Percentiles rank a stretch among this genome's conserved stretches.
Evolutionary conservation across 2,797 vertebrate genomes (phyloP).

Genomic region (Sebastes iracundus): DNA sequence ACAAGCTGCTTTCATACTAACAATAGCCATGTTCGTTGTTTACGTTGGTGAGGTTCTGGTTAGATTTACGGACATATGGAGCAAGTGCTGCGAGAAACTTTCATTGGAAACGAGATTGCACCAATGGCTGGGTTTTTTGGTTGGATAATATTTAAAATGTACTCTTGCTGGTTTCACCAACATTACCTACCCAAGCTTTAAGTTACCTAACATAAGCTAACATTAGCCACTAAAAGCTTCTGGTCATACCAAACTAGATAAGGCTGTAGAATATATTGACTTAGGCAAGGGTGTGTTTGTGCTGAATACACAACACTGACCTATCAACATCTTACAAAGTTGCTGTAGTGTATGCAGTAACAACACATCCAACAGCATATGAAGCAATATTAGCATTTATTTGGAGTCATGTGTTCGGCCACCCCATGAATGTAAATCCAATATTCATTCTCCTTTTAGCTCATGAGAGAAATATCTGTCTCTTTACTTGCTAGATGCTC

Average conservation of each 20-base stretch:
- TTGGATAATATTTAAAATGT: not conserved
- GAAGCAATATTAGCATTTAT: not conserved
- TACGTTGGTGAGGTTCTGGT: too few relatives aligned
- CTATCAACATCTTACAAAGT: not conserved
- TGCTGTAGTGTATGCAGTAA: not conserved
- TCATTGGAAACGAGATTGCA: not conserved
- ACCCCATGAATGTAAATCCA: not conserved
- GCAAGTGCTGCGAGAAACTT: not conserved
- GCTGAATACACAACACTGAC: not conserved
- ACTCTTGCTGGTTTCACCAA: not conserved
- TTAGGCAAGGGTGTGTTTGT: not conserved
- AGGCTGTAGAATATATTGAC: not conserved
- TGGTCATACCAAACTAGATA: not conserved
- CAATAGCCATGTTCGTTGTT: too few relatives aligned
- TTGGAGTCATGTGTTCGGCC: not conserved
- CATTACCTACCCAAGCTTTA: not conserved
- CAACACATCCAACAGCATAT: not conserved
- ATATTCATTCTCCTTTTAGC: not conserved
- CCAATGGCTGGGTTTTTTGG: not conserved
- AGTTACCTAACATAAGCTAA: not conserved
- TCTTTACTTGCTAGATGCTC: not conserved
- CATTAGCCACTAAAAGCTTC: not conserved
- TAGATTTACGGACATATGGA: not conserved
- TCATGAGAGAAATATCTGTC: not conserved
- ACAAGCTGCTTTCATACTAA: too few relatives aligned